Evolutionary conservation across 2,888 invertebrate species (phyloP).

Genomic region (Malthinus seriepunctatus): DNA sequence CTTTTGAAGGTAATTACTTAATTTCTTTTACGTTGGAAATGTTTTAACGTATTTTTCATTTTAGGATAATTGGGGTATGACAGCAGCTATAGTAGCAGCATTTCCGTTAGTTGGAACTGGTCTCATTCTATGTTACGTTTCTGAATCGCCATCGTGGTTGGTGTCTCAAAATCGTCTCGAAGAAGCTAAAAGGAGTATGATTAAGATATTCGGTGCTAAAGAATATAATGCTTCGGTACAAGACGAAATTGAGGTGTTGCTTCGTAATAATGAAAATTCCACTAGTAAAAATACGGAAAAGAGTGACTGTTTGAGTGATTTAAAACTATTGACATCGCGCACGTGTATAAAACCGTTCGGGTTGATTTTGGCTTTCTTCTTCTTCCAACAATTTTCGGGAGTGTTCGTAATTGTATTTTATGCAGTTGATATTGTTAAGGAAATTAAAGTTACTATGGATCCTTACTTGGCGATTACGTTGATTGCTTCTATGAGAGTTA

Average conservation of each 20-base stretch:
- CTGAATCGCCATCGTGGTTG: constrained; percentile 62
- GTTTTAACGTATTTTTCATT: constrained; percentile 21
- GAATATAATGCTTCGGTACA: constrained; percentile 37
- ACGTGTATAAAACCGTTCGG: constrained; percentile 56
- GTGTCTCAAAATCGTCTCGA: constrained; percentile 54
- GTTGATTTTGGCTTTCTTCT: constrained; percentile 57
- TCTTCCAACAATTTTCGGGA: constrained; percentile 64
- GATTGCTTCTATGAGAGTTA: constrained; percentile 57
- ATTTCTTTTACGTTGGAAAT: neutral
- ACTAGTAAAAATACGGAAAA: constrained; percentile 3
- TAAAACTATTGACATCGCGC: constrained; percentile 47
- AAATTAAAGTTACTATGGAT: constrained; percentile 56
- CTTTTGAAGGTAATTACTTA: constrained; percentile 51
- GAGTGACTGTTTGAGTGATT: constrained; percentile 35
- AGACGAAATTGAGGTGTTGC: constrained; percentile 43
- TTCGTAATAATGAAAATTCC: constrained; percentile 36
- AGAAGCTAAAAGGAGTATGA: constrained; percentile 54
- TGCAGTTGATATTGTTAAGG: constrained; percentile 57
- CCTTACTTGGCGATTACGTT: constrained; percentile 57
- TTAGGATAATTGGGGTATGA: constrained; percentile 56
- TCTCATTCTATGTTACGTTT: constrained; percentile 52
- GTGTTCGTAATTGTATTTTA: constrained; percentile 62
- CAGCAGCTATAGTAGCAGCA: constrained; percentile 52
- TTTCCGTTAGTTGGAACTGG: constrained; percentile 54
- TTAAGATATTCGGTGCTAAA: constrained; percentile 52